phyloP scores from a whole-genome alignment of 2,888 invertebrate species.

The Choreutis nemorana region DNA sequence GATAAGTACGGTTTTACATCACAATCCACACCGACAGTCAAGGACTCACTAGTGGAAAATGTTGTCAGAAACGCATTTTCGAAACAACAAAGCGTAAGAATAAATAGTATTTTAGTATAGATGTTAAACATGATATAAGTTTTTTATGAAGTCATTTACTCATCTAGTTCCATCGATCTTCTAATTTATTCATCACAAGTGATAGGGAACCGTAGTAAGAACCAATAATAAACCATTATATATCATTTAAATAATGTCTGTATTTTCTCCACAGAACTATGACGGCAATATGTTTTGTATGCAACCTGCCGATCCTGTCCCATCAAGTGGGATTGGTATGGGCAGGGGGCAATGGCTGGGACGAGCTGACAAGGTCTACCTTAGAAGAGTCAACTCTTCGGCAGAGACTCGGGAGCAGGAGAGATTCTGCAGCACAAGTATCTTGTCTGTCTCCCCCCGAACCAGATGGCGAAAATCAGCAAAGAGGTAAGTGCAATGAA shows the following conservation, averaged over 20 bases:
- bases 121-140: neutral
- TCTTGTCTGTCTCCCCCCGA: constrained; percentile 85
- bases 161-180: too few species aligned
- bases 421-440: constrained; percentile 93
- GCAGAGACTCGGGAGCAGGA: constrained; percentile 83
- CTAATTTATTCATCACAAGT: too few species aligned
- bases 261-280: constrained; percentile 76
- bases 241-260: constrained; percentile 3
- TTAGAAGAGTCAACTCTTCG: constrained; percentile 84
- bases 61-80: constrained; percentile 41
- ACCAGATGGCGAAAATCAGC: constrained; percentile 71
- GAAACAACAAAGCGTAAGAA: constrained; percentile 57
- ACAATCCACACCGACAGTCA: constrained; percentile 23
- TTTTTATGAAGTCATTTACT: too few species aligned
- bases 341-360: constrained; percentile 95
- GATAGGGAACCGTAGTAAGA: neutral
- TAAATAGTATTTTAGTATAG: too few species aligned
- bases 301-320: constrained; percentile 93
- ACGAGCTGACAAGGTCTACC: constrained; percentile 88
- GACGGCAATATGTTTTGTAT: constrained; percentile 95
- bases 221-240: neutral
- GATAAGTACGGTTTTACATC: constrained; percentile 35
- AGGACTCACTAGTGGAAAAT: too few species aligned
- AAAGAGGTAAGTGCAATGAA: constrained; percentile 49
- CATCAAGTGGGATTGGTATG: constrained; percentile 94